Evolutionary conservation across 2,888 invertebrate genomes (phyloP).

Genomic region (Balanococcus diminutus): DNA sequence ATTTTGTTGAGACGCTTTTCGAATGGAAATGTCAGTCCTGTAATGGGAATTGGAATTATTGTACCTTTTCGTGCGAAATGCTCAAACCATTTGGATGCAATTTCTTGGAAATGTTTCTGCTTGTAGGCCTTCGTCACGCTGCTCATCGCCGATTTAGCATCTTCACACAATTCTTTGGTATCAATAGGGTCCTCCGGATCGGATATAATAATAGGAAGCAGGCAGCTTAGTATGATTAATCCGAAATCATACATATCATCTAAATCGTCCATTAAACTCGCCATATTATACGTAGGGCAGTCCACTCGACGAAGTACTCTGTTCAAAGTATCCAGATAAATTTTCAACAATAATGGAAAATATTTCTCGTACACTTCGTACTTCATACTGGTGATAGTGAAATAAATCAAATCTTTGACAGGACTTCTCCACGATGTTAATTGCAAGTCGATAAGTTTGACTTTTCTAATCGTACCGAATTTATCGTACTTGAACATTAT

Average conservation of each 20-base stretch:
- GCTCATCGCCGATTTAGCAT: no score
- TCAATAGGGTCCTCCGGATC: not conserved
- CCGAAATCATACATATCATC: not conserved
- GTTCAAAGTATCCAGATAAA: constrained; percentile 53
- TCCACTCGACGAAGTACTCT: not conserved
- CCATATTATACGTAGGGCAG: not conserved
- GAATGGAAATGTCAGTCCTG: no score
- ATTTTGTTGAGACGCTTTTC: no score
- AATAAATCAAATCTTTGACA: constrained; percentile 55
- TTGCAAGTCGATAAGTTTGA: no score
- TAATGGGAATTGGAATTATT: no score
- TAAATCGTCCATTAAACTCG: not conserved
- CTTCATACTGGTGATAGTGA: constrained; percentile 51
- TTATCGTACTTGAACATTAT: constrained; percentile 46
- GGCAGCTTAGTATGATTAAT: not conserved
- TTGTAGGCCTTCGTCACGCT: no score
- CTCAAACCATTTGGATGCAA: not conserved
- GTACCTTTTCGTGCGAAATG: not conserved
- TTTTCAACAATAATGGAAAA: constrained; percentile 34
- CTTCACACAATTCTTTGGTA: not conserved
- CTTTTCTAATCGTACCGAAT: constrained; percentile 10
- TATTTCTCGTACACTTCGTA: constrained; percentile 51
- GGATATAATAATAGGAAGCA: not conserved
- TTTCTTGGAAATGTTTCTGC: no score
- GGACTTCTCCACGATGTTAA: constrained; percentile 53